Conservation (phyloP, 2,797 vertebrate genomes). For the Sphenopsis melanotis region DNA sequence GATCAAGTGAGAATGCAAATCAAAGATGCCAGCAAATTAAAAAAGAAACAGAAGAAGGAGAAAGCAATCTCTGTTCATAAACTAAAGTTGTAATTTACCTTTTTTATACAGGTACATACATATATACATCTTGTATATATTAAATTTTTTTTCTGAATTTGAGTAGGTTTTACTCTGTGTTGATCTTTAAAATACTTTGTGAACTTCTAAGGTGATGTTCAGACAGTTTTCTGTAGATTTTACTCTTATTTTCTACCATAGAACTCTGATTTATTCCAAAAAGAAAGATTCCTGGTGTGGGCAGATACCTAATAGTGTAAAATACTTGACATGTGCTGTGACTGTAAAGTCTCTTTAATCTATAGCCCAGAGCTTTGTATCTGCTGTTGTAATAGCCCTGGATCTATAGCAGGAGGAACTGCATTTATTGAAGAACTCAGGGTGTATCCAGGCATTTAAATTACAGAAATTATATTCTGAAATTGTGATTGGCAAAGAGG, state of each 20-base stretch:
- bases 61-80: constrained; percentile 86
- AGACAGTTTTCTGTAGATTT: not conserved
- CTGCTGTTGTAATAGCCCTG: not conserved
- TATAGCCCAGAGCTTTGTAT: rapidly evolving
- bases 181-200: not conserved
- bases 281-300: not conserved
- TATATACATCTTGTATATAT: constrained; percentile 42
- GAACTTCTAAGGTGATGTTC: not conserved
- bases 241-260: not conserved
- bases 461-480: not conserved
- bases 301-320: rapidly evolving
- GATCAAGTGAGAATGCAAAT: constrained; percentile 95
- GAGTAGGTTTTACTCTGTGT: not conserved
- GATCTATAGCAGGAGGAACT: not conserved
- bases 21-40: constrained; percentile 78
- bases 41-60: constrained; percentile 83
- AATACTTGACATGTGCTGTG: not conserved
- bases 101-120: not conserved
- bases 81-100: constrained; percentile 84
- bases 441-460: not conserved
- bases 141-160: not conserved
- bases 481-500: not conserved
- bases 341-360: not conserved
- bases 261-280: not conserved
- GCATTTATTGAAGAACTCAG: not conserved